A percentile compares a stretch with the other conserved stretches of the same genome.
These are phyloP conservation scores for Esox niger DNA, from an alignment of 2,113 vertebrate species.

Conservation along the genomic window DNA sequence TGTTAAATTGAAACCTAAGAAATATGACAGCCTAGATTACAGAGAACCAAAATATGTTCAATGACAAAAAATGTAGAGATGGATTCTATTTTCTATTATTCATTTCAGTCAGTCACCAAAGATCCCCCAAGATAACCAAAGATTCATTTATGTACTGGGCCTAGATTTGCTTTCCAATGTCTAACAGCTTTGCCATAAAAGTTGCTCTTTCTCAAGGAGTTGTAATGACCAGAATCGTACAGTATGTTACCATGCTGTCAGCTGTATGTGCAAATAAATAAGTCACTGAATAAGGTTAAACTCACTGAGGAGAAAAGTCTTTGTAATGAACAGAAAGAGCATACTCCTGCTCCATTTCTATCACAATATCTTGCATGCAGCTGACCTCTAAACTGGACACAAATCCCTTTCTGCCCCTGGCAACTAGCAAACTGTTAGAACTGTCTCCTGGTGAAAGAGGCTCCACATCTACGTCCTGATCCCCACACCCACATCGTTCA, in stretches of 20 bases:
- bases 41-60: too few species aligned
- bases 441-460: background rate
- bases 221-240: background rate
- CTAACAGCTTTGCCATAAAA: too few species aligned
- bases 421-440: background rate
- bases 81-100: background rate
- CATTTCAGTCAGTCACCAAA: background rate
- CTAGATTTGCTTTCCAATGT: too few species aligned
- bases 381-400: background rate
- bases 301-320: background rate
- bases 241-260: background rate
- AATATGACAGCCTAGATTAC: too few species aligned
- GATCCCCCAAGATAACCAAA: too few species aligned
- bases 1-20: too few species aligned
- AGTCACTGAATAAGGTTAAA: background rate
- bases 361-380: conserved; percentile 8
- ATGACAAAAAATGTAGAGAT: background rate
- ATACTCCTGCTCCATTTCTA: conserved; percentile 29
- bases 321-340: conserved; percentile 8
- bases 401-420: background rate
- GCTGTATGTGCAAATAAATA: too few species aligned
- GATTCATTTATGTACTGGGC: background rate
- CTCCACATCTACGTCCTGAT: background rate
- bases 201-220: background rate
- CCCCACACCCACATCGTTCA: conserved; percentile 22